Evolutionary conservation across 2,797 vertebrate genomes (phyloP), one percentile per base, ranked within the genome.

Genomic region (Craterocephalus amniculus): DNA sequence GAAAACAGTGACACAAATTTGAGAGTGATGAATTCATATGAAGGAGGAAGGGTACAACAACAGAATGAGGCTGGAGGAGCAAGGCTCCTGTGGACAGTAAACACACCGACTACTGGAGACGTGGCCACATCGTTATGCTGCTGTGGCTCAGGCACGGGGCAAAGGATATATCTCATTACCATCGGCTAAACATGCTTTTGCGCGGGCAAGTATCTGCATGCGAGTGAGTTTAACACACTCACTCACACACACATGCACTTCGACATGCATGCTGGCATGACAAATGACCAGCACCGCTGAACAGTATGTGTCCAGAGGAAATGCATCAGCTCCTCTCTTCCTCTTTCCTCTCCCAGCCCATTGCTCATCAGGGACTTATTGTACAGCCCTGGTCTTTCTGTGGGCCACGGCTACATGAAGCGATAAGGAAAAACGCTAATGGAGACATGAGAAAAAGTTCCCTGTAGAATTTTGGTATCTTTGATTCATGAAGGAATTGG

Each of bases 141-240:
- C 58, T 52, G 73, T 58, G 70, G 63, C 81, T 64, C 54, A 61
- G 67, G 27, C 74, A 65, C 35, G 76, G 72, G 67, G 67, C 67
- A 66, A 18, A 78, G 88, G 73, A 85, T 81, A 82, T 81, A 88
- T 89, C 72, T 84, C 72, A 90, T 87, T 83, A 89, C 84, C 80
- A 82, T 85, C 87, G 82, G 59, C 4, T 76, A 72, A 78, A 81
- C 62, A 72, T 60, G 34, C 3, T 10, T 48, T 40, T 57, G 6
- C 40, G 34, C 57, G 31, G 35, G 55, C 67, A 58, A 22, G 6
- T 16, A 13, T 31, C 0, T 10, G 20, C 9, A 26, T 48, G 45
- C 45, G 72, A 48, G 45, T 27, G 60, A 6, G 43, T 43, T 34
- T 27, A 27, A 72, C 54, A 62, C 52, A 63, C 27, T 16, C 24